These are phyloP conservation scores for Scaptomyza parva DNA, from an alignment of 2,888 invertebrate species.

Conservation along the genomic window DNA sequence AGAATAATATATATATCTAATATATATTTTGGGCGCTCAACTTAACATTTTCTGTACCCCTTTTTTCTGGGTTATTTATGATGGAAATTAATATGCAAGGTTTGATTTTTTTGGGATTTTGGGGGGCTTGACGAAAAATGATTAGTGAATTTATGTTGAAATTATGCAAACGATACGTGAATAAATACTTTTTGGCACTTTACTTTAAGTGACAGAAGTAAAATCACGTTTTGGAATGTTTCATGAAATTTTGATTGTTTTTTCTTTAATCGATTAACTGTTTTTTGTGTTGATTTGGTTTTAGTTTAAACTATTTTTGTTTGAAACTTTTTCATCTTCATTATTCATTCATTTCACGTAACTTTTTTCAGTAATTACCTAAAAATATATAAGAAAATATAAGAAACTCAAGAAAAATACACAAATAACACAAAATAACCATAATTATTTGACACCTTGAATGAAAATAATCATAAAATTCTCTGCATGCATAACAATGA, in stretches of 20 bases:
- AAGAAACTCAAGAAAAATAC: slow-evolving; percentile 19
- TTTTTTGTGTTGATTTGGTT: not conserved
- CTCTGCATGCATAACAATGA: slow-evolving; percentile 54
- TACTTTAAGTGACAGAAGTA: slow-evolving; percentile 55
- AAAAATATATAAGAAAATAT: slow-evolving; percentile 5
- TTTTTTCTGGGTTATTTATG: slow-evolving; percentile 66
- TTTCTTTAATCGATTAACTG: slow-evolving; percentile 15
- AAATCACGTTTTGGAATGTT: slow-evolving; percentile 24
- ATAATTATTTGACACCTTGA: slow-evolving; percentile 68
- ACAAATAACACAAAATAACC: slow-evolving; percentile 18
- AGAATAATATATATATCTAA: no score
- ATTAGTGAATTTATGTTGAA: slow-evolving; percentile 75
- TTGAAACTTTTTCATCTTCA: not conserved
- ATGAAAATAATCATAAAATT: slow-evolving; percentile 30
- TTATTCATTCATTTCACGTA: slow-evolving; percentile 34
- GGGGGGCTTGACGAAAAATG: slow-evolving; percentile 62
- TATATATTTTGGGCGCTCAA: slow-evolving; percentile 20
- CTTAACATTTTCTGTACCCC: slow-evolving; percentile 36
- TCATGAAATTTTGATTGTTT: slow-evolving; percentile 12
- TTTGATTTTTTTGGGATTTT: slow-evolving; percentile 55
- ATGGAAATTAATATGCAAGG: slow-evolving; percentile 70
- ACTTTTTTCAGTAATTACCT: slow-evolving; percentile 13
- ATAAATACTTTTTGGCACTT: slow-evolving; percentile 63
- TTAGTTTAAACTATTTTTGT: not conserved
- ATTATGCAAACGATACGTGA: slow-evolving; percentile 66